Percentiles rank a stretch among this genome's conserved stretches.
Conservation (phyloP, 2,113 vertebrate genomes). For the Heterotis niloticus region DNA sequence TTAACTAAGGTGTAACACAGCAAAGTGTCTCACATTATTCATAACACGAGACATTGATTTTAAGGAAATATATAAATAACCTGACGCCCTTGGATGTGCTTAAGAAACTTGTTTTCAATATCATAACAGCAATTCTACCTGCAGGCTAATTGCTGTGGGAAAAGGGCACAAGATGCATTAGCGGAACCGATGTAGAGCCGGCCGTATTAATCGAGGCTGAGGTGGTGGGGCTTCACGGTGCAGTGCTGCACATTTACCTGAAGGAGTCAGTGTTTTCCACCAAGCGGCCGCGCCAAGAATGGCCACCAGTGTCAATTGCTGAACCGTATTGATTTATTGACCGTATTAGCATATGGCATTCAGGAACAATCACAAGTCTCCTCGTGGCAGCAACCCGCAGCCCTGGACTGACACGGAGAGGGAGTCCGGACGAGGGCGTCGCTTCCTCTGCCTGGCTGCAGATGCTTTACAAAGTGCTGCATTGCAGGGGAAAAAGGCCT, state of each 20-base stretch:
- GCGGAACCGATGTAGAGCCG: constrained; percentile 59
- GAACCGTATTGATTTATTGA: constrained; percentile 60
- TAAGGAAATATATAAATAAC: constrained; percentile 67
- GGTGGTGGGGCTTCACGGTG: constrained; percentile 20
- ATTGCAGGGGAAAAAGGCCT: constrained; percentile 15
- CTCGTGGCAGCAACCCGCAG: constrained; percentile 40
- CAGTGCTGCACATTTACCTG: constrained; percentile 47
- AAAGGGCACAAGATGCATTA: constrained; percentile 57
- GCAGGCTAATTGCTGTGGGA: constrained; percentile 65
- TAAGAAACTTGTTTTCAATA: constrained; percentile 68
- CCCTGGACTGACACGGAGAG: constrained; percentile 33
- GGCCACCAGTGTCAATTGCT: constrained; percentile 55
- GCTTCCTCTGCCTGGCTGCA: constrained; percentile 2
- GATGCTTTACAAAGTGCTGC: constrained; percentile 8
- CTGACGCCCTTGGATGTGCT: constrained; percentile 59
- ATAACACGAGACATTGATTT: constrained; percentile 51
- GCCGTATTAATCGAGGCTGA: constrained; percentile 62
- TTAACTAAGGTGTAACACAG: constrained; percentile 48
- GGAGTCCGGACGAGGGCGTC: constrained; percentile 26
- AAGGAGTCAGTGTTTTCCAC: constrained; percentile 63
- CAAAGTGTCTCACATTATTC: constrained; percentile 33
- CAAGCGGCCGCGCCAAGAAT: constrained; percentile 30
- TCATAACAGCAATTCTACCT: constrained; percentile 55
- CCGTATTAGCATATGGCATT: constrained; percentile 62
- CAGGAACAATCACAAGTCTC: constrained; percentile 47